Base-by-base conservation (phyloP, 1,140 invertebrate species). In the Zaprionus davidi region DNA sequence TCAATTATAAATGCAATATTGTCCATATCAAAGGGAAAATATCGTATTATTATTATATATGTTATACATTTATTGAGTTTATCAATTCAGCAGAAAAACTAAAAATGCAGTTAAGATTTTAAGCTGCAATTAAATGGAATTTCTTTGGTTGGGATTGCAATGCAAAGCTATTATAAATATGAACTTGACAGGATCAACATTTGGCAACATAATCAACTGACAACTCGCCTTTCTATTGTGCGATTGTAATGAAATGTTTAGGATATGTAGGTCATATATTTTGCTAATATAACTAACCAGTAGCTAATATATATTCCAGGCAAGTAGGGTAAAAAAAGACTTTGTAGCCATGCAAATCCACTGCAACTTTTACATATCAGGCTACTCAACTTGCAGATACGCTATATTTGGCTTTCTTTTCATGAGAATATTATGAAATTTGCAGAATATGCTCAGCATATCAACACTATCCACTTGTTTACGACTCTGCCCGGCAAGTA, bases 241-340 rank as follows among this genome's bases (percentile, higher is more conserved):
- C 15, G 38, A 41, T n/a, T n/a, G 2, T 15, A 34, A 63, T 51
- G 34, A 63, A 53, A 51, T 31, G n/a, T 63, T 20, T 28, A 63
- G 17, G 26, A 46, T 20, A 41, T n/a, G 13, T n/a, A n/a, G 0
- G 15, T 15, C 38, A n/a, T 41, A 41, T n/a, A 41, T 5, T n/a
- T n/a, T n/a, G 15, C 38, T n/a, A n/a, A 0, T 15, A 2, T 1
- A n/a, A 41, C n/a, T 9, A 34, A 34, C 0, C 31, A 11, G 0
- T 34, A 34, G 31, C 3, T 34, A 11, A 34, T 34, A 9, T 11
- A 34, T 34, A 11, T 11, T 34, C 9, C 6, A 9, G 28, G 28
- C 7, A 31, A 31, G 28, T 11, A 34, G 9, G 26, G 6, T 28
- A 1, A 11, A 11, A 11, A 9, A 20, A 31, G 31, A 31, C 2